Evolutionary conservation across 2,888 invertebrate species (phyloP).

Genomic region (Patella depressa): DNA sequence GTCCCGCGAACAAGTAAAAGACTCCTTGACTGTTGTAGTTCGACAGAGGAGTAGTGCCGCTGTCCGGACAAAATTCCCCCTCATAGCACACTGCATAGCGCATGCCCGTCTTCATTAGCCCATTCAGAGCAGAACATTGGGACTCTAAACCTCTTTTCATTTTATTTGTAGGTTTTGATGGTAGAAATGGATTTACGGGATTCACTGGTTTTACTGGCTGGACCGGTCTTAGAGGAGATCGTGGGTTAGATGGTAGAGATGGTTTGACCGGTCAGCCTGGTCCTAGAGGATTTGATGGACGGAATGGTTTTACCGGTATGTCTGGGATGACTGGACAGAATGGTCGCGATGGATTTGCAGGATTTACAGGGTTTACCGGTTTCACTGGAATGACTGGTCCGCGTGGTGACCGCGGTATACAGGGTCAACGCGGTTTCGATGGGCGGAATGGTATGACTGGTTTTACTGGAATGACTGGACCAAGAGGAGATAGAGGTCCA

Average conservation of each 20-base stretch:
- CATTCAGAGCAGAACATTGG: too few species aligned
- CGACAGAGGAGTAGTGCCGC: too few species aligned
- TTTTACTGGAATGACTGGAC: constrained; percentile 12
- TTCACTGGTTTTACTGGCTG: constrained; percentile 7
- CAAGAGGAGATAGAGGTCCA: background rate
- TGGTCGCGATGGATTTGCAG: constrained; percentile 3
- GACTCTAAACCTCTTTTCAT: background rate
- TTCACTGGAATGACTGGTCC: constrained; percentile 11
- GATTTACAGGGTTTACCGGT: constrained; percentile 17
- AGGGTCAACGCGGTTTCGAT: background rate
- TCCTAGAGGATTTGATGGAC: constrained; percentile 1
- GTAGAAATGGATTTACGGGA: background rate
- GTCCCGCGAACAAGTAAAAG: too few species aligned
- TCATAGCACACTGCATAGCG: too few species aligned
- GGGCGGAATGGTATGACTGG: constrained; percentile 5
- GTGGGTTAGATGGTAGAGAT: background rate
- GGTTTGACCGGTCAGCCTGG: background rate
- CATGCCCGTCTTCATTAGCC: too few species aligned
- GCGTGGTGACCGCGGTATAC: background rate
- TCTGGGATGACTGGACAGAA: constrained; percentile 10
- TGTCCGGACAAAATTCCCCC: too few species aligned
- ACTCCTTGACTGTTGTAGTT: too few species aligned
- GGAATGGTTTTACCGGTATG: constrained; percentile 6
- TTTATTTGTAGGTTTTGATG: background rate
- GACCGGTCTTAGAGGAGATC: constrained; percentile 12